Percentiles rank a stretch among this genome's conserved stretches.
Conservation (phyloP, 2,797 vertebrate species). For the Gobio occitaniae region DNA sequence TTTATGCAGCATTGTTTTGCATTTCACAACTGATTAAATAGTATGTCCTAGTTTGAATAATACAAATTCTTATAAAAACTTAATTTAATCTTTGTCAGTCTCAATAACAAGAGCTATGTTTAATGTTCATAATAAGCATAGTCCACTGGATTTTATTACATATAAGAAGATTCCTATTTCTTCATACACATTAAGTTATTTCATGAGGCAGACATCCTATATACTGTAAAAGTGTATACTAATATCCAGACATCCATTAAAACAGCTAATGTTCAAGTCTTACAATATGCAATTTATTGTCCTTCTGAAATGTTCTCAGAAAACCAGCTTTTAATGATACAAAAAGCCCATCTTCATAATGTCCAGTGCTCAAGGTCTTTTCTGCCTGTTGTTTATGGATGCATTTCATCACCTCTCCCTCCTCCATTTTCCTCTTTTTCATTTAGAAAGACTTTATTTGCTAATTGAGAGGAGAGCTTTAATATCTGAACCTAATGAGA, state of each 20-base stretch:
- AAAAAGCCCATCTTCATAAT: conserved; percentile 32
- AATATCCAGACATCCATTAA: conserved; percentile 9
- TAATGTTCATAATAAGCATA: conserved; percentile 7
- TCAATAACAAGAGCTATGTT: background rate
- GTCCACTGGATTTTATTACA: conserved; percentile 5
- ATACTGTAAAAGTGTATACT: background rate
- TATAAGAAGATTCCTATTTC: conserved; percentile 5
- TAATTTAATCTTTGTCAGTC: conserved; percentile 34
- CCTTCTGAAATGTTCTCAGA: background rate
- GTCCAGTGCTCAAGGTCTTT: conserved; percentile 22
- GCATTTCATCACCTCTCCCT: conserved; percentile 47
- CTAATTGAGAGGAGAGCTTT: conserved; percentile 63
- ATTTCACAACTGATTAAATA: conserved; percentile 60
- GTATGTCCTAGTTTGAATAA: conserved; percentile 39
- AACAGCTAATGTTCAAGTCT: conserved; percentile 8
- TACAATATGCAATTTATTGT: background rate
- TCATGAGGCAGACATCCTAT: background rate
- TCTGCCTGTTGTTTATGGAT: conserved; percentile 40
- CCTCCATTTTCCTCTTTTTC: conserved; percentile 39
- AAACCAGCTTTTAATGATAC: conserved; percentile 24
- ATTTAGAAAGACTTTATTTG: conserved; percentile 55
- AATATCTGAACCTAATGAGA: conserved; percentile 62
- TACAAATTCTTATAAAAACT: conserved; percentile 37
- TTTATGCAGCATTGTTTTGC: conserved; percentile 55
- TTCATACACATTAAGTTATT: background rate